Base-by-base conservation (phyloP, 2,797 vertebrate species). In the Tadarida brasiliensis region DNA sequence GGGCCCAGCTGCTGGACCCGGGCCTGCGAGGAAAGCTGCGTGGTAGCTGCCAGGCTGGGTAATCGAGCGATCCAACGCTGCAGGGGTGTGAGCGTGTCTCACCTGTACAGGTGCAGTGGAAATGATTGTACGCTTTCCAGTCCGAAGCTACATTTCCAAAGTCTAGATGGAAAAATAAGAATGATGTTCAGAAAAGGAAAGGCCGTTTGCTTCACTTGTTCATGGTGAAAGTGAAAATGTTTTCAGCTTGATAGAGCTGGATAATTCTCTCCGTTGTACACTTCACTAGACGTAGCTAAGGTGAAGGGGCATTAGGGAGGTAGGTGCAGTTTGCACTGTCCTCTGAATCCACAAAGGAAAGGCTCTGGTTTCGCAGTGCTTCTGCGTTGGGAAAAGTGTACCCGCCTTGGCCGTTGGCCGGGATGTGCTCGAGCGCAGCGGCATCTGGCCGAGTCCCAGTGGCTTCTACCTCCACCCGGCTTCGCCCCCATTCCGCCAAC, bases 211-310 rank as follows among this genome's bases (percentile, higher is more conserved):
- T 91, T 68, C 65, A 1, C 33, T 70, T 47, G 16, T 70, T 89
- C 70, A 83, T 51, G 74, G 56, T n/a, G 51, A 96, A 96, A 92
- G 51, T 74, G 81, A 90, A 76, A 80, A 59, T n/a, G 63, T 28
- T 59, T 87, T 28, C 71, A 47, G 56, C 35, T 47, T 26, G 24
- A 15, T 11, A 17, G 17, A 56, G 11, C 76, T 39, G 56, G 65
- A 12, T 63, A 8, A 1, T 90, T 87, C 93, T 57, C 54, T 90
- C 28, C 30, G 2, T 65, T 24, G n/a, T 17, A 1, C 63, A 10
- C 35, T 39, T 39, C 68, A 30, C 35, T 14, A 49, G 71, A n/a
- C 35, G 14, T 1, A n/a, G 28, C n/a, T 24, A 33, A 22, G 33
- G 24, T 4, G 17, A 20, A 47, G 12, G 59, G 49, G 14, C 77